These are phyloP conservation scores for Ceyx margarethae DNA, from an alignment of 2,113 vertebrate genomes.

Conservation along the genomic window DNA sequence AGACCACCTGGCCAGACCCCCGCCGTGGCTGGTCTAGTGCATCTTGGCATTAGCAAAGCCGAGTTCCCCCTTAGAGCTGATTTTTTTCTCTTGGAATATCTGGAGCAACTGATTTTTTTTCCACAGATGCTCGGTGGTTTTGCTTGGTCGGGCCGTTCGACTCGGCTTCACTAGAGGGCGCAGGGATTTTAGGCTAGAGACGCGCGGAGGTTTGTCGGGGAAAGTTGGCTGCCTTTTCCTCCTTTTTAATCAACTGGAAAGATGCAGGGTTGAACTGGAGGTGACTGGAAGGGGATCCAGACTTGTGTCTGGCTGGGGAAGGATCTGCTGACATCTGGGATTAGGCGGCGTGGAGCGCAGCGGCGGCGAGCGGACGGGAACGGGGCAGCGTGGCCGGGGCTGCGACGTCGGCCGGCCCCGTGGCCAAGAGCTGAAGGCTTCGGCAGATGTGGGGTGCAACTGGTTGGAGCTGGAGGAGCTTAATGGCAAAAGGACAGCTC, in stretches of 20 bases:
- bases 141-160: not conserved
- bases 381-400: not conserved
- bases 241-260: slow-evolving; percentile 70
- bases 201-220: not conserved
- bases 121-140: not conserved
- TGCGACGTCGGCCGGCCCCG: not conserved
- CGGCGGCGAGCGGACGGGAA: not conserved
- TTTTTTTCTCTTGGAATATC: not conserved
- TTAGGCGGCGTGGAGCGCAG: slow-evolving; percentile 36
- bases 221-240: slow-evolving; percentile 48
- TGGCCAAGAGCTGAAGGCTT: not conserved
- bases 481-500: not conserved
- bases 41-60: not conserved
- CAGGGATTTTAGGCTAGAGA: slow-evolving; percentile 66
- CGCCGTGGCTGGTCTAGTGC: rapidly evolving
- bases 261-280: slow-evolving; percentile 65
- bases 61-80: not conserved
- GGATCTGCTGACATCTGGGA: slow-evolving; percentile 61
- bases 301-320: slow-evolving; percentile 61
- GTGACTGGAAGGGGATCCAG: slow-evolving; percentile 68
- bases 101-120: not conserved
- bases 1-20: rapidly evolving
- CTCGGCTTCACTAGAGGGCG: slow-evolving; percentile 74
- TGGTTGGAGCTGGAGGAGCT: not conserved
- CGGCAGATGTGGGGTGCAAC: not conserved